Base-by-base conservation (phyloP, 2,113 vertebrate species). In the Strix aluco region DNA sequence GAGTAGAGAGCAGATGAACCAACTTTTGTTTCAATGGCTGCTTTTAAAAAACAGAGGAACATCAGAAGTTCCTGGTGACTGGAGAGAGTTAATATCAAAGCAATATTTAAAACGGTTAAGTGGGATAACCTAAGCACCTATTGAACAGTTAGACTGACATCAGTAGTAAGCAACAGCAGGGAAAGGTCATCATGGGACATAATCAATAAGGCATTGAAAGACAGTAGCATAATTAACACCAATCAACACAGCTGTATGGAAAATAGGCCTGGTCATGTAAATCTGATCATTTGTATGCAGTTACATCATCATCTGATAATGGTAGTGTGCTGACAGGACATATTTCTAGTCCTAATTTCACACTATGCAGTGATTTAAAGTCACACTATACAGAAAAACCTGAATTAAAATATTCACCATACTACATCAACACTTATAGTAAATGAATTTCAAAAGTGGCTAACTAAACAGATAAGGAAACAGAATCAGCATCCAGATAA, bases 151-250 rank as follows among this genome's bases (percentile, higher is more conserved):
- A 81, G 66, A 13, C 30, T 94, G 86, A 71, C 69, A 95, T 89
- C 88, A 88, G 74, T 36, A 75, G 46, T 22, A 78, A 86, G 59
- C 62, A 96, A 66, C 59, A 88, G 58, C 82, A 84, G 40, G 44
- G 57, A 72, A 95, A 91, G 69, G 92, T 93, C 91, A 91, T 25
- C 72, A 86, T 49, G 88, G 88, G 94, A 88, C 83, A 92, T 88
- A 94, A 93, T 96, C 94, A 95, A 97, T 96, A 96, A 90, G 16
- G 61, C 85, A 92, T 18, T 97, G 93, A 96, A 94, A 94, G 67
- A 77, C 85, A 69, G 88, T 32, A 80, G 73, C 54, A 62, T 85
- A 93, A 95, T 97, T 95, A 96, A 91, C 87, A 91, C 74, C 88
- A 92, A 86, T 94, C 94, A 96, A 73, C 96, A 92, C 92, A 96